A percentile compares a stretch with the other conserved stretches of the same genome.
Conservation (phyloP, 2,888 invertebrate species). For the Dioctria linearis region DNA sequence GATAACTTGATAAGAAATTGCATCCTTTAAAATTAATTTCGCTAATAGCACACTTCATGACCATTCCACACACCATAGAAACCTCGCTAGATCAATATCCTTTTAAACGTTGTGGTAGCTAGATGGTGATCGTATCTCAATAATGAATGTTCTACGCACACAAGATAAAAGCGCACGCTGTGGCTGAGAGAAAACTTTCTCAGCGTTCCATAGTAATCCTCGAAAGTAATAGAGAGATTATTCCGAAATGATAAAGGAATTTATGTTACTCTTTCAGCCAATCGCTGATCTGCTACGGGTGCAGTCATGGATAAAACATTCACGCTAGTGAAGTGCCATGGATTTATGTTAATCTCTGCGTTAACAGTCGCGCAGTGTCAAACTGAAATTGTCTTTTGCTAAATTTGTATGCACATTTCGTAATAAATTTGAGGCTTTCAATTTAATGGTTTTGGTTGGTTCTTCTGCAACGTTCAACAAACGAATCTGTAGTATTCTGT, state of each 20-base stretch:
- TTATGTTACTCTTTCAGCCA: conserved; percentile 19
- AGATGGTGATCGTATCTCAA: conserved; percentile 9
- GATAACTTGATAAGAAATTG: conserved; percentile 16
- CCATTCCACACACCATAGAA: conserved; percentile 7
- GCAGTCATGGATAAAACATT: conserved; percentile 37
- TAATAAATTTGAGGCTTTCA: not conserved
- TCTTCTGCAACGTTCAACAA: not conserved
- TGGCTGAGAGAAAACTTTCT: conserved; percentile 13
- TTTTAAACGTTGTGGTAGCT: conserved; percentile 9
- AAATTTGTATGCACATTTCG: conserved; percentile 40
- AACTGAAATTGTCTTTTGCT: conserved; percentile 41
- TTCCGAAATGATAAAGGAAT: conserved; percentile 47
- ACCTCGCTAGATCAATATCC: not conserved
- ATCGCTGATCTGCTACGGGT: conserved; percentile 45
- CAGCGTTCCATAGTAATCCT: conserved; percentile 14
- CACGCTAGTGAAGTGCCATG: conserved; percentile 17
- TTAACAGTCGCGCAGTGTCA: conserved; percentile 38
- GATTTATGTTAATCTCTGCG: conserved; percentile 40
- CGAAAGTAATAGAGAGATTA: conserved; percentile 40
- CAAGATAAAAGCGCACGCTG: conserved; percentile 18
- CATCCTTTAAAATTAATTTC: conserved; percentile 43
- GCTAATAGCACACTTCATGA: conserved; percentile 34
- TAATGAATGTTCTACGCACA: conserved; percentile 41
- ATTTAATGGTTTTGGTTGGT: not conserved
- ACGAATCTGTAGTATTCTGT: not conserved